A percentile compares a stretch with the other conserved stretches of the same genome.
These are phyloP conservation scores for Imbricaverruca yamaguchii DNA, from an alignment of 2,888 invertebrate genomes.

Conservation along the genomic window DNA sequence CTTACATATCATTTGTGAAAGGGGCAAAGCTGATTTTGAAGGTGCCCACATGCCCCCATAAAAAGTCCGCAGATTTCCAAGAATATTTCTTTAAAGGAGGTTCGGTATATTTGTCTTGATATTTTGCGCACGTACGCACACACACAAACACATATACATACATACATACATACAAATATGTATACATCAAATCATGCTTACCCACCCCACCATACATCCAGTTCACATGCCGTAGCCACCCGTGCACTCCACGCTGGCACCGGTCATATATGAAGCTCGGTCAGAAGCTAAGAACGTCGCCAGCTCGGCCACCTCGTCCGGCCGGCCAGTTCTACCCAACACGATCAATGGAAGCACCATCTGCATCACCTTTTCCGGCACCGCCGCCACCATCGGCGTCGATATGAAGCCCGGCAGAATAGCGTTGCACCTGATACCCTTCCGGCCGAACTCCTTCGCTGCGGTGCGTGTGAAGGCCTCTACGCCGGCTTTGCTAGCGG, in stretches of 20 bases:
- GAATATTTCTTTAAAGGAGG: no score
- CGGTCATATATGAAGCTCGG: slow-evolving; percentile 45
- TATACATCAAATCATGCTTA: no score
- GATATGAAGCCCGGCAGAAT: slow-evolving; percentile 47
- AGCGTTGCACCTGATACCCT: slow-evolving; percentile 45
- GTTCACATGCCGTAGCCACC: slow-evolving; percentile 7
- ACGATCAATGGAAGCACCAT: slow-evolving; percentile 39
- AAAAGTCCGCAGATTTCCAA: no score
- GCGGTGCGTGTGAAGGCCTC: slow-evolving; percentile 45
- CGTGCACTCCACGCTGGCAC: slow-evolving; percentile 36
- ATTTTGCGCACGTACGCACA: no score
- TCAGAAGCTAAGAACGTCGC: slow-evolving; percentile 47
- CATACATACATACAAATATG: no score
- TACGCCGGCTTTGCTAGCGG: slow-evolving; percentile 47
- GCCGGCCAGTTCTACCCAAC: slow-evolving; percentile 42
- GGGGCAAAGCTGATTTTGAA: no score
- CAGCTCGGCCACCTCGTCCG: slow-evolving; percentile 45
- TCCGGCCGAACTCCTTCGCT: slow-evolving; percentile 46
- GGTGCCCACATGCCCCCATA: no score
- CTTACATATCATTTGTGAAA: no score
- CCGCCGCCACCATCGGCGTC: slow-evolving; percentile 46
- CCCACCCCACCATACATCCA: no score
- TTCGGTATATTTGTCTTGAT: no score
- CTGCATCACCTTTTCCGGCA: slow-evolving; percentile 39
- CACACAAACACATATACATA: no score